Percentiles rank a stretch among this genome's conserved stretches.
These are phyloP conservation scores for Sesamia nonagrioides DNA, from an alignment of 1,140 invertebrate species.

Conservation along the genomic window DNA sequence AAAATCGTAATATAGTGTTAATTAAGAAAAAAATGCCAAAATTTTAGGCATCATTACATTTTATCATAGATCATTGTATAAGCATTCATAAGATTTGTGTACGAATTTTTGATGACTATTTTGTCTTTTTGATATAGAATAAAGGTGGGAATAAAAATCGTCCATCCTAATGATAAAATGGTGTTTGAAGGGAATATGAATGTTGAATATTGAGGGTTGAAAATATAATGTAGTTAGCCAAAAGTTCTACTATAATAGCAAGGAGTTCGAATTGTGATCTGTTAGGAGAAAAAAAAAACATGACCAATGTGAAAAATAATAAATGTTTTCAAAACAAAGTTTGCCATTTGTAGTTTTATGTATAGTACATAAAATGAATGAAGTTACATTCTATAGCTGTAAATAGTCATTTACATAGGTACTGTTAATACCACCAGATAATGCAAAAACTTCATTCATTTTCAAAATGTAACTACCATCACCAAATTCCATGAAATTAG, in stretches of 20 bases:
- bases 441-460: slow-evolving; percentile 63
- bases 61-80: slow-evolving; percentile 55
- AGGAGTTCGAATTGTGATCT: slow-evolving; percentile 76
- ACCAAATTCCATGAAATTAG: slow-evolving; percentile 48
- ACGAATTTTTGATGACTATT: slow-evolving; percentile 84
- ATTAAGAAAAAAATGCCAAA: slow-evolving; percentile 58
- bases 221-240: slow-evolving; percentile 69
- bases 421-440: neutral
- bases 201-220: slow-evolving; percentile 52
- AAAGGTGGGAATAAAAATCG: slow-evolving; percentile 51
- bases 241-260: slow-evolving; percentile 65
- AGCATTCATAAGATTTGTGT: slow-evolving; percentile 72
- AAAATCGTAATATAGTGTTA: slow-evolving; percentile 65
- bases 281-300: slow-evolving; percentile 66
- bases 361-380: slow-evolving; percentile 61
- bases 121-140: slow-evolving; percentile 74
- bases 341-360: slow-evolving; percentile 59
- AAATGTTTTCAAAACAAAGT: slow-evolving; percentile 81
- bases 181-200: slow-evolving; percentile 32
- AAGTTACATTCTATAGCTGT: slow-evolving; percentile 42
- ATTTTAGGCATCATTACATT: slow-evolving; percentile 55
- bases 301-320: slow-evolving; percentile 86
- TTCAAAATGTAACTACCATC: slow-evolving; percentile 54
- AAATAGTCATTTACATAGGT: slow-evolving; percentile 30
- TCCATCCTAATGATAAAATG: slow-evolving; percentile 56